Evolutionary conservation across 2,113 vertebrate species (phyloP).

Genomic region (Naja naja): DNA sequence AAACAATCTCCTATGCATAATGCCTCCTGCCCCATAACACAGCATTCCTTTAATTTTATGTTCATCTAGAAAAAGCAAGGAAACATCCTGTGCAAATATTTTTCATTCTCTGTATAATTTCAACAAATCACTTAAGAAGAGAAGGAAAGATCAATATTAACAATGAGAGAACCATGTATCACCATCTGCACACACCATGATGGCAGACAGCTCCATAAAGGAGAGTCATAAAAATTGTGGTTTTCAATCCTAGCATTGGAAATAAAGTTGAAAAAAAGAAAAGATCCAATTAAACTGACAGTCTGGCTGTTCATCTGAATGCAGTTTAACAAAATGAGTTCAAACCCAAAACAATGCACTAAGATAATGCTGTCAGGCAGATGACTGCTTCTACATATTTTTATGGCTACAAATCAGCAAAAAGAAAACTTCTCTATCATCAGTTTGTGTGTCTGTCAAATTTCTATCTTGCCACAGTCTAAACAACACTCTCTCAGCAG

Average conservation of each 20-base stretch:
- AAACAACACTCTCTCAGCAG: neutral
- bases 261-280: slow-evolving; percentile 1
- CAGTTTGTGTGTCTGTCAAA: neutral
- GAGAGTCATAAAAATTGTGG: slow-evolving; percentile 18
- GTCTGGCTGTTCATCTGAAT: neutral
- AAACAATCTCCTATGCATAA: neutral
- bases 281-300: neutral
- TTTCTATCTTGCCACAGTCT: neutral
- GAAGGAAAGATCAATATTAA: slow-evolving; percentile 29
- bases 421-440: slow-evolving; percentile 1
- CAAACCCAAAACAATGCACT: neutral
- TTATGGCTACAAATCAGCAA: neutral
- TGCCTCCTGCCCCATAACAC: neutral
- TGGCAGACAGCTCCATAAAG: slow-evolving; percentile 13
- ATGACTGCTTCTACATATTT: neutral
- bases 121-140: slow-evolving; percentile 22
- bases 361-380: neutral
- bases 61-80: neutral
- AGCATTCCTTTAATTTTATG: neutral
- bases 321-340: neutral
- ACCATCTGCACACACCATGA: slow-evolving; percentile 15
- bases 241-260: neutral
- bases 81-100: neutral
- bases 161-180: slow-evolving; percentile 5
- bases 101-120: slow-evolving; percentile 26